Percentiles rank a stretch among this genome's conserved stretches.
Conservation (phyloP, 2,113 vertebrate species). For the Otus sunia region DNA sequence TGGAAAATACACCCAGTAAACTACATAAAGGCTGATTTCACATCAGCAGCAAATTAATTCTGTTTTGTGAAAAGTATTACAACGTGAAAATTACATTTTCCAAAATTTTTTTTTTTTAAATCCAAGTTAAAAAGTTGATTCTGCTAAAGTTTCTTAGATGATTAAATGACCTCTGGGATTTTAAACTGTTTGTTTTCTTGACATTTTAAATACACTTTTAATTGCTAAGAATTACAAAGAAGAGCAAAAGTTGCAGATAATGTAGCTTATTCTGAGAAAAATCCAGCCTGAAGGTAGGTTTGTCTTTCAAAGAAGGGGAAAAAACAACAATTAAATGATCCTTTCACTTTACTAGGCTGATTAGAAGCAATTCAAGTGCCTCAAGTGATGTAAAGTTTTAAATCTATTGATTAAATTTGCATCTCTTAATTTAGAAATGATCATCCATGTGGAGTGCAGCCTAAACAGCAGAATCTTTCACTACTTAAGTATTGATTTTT, state of each 20-base stretch:
- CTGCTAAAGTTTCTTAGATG: background rate
- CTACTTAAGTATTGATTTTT: conserved; percentile 40
- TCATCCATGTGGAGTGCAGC: conserved; percentile 26
- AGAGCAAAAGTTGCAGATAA: background rate
- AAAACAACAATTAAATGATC: conserved; percentile 28
- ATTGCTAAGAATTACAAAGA: background rate
- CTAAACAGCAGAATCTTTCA: conserved; percentile 45
- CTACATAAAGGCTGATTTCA: background rate
- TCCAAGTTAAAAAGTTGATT: background rate
- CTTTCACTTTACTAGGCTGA: conserved; percentile 47
- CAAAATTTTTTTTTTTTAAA: background rate
- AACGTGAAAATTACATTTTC: background rate
- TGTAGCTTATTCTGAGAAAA: background rate
- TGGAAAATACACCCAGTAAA: background rate
- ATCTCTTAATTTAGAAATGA: conserved; percentile 62
- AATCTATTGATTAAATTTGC: conserved; percentile 72
- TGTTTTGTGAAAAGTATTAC: background rate
- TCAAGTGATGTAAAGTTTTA: conserved; percentile 56
- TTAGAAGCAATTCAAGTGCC: conserved; percentile 51
- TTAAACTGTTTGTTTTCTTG: background rate
- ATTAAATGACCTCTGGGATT: background rate
- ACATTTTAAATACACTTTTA: background rate
- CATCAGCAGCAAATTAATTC: background rate
- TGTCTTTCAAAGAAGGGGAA: background rate
- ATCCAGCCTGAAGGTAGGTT: background rate